A percentile compares a stretch with the other conserved stretches of the same genome.
Conservation (phyloP, 1,140 invertebrate species). For the Pseudobourletiella spinata region DNA sequence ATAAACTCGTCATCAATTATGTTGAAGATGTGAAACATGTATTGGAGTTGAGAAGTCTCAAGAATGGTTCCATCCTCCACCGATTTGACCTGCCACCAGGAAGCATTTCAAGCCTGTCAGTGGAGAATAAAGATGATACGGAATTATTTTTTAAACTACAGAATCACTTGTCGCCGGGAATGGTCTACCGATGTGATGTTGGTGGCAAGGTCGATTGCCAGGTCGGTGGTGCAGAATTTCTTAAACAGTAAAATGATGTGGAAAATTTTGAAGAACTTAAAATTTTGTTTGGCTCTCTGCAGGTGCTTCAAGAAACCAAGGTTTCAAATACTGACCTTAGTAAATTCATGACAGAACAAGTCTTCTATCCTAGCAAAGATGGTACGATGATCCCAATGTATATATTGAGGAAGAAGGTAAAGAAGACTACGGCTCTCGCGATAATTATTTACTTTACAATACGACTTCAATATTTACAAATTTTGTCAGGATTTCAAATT, state of each 20-base stretch:
- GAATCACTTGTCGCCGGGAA: conserved; percentile 82
- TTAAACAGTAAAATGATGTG: too few species aligned
- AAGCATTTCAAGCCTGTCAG: conserved; percentile 61
- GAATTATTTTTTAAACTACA: conserved; percentile 91
- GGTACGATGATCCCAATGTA: conserved; percentile 96
- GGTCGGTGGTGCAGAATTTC: too few species aligned
- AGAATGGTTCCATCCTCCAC: conserved; percentile 59
- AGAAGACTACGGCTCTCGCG: background rate
- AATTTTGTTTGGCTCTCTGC: conserved; percentile 43
- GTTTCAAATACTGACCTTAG: conserved; percentile 71
- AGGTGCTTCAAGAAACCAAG: conserved; percentile 74
- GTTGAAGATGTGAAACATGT: conserved; percentile 77
- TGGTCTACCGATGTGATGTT: conserved; percentile 81
- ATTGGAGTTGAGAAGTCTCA: conserved; percentile 68
- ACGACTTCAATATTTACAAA: background rate
- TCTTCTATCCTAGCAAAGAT: conserved; percentile 91
- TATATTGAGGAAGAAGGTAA: conserved; percentile 71
- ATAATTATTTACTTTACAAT: background rate
- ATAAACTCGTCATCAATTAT: conserved; percentile 83
- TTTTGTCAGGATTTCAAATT: background rate
- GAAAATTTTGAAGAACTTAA: background rate
- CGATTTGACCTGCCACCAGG: conserved; percentile 70
- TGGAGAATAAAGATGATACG: conserved; percentile 54
- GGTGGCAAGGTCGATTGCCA: conserved; percentile 40
- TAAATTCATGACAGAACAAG: conserved; percentile 74